Percentiles rank a stretch among this genome's conserved stretches.
These are phyloP conservation scores for Drosophila anceps DNA, from an alignment of 2,888 invertebrate genomes.

Conservation along the genomic window DNA sequence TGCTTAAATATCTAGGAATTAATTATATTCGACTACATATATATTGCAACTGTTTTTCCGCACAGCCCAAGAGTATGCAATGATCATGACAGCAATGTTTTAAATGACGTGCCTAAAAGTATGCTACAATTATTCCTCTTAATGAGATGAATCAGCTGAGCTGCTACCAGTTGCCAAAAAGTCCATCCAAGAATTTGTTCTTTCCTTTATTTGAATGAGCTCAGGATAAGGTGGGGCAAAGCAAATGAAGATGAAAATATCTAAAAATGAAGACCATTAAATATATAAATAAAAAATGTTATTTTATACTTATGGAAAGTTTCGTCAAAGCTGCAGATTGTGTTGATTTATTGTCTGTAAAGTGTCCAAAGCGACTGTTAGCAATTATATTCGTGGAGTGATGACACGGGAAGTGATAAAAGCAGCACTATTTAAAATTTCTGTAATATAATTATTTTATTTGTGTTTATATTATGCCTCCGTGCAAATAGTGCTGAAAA, in stretches of 20 bases:
- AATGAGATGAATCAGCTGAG: not conserved
- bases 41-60: not conserved
- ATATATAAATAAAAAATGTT: not conserved
- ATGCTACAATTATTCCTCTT: not conserved
- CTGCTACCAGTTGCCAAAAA: not conserved
- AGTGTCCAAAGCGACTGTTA: slow-evolving; percentile 89
- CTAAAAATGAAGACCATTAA: not conserved
- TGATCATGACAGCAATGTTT: not conserved
- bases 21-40: too few relatives aligned
- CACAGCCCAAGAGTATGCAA: not conserved
- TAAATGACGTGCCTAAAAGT: not conserved
- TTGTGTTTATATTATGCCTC: not conserved
- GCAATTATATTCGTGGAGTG: not conserved
- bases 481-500: slow-evolving; percentile 20
- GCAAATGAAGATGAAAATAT: not conserved
- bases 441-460: not conserved
- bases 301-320: not conserved
- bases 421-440: too few relatives aligned
- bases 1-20: too few relatives aligned
- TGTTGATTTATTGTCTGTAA: slow-evolving; percentile 91
- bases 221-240: not conserved
- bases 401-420: not conserved
- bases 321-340: slow-evolving; percentile 88
- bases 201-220: not conserved
- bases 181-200: too few relatives aligned